Percentiles rank a stretch among this genome's conserved stretches.
These are phyloP conservation scores for Falco novaeseelandiae DNA, from an alignment of 2,797 vertebrate genomes.

Conservation along the genomic window DNA sequence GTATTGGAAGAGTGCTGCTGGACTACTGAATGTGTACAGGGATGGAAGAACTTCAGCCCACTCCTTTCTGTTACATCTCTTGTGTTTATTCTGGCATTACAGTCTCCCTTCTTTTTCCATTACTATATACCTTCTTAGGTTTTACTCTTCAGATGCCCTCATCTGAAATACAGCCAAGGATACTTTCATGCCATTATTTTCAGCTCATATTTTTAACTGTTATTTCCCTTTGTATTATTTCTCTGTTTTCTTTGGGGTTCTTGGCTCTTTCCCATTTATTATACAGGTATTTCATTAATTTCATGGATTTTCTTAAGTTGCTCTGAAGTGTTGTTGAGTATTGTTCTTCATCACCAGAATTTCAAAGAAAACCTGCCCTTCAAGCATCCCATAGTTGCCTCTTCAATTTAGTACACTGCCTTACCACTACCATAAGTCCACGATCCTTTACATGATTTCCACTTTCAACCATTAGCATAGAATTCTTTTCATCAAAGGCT, in stretches of 20 bases:
- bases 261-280: background rate
- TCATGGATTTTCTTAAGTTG: background rate
- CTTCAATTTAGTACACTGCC: background rate
- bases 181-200: background rate
- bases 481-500: background rate
- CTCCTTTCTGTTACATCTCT: background rate
- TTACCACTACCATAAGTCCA: background rate
- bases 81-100: background rate
- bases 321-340: background rate
- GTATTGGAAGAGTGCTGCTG: background rate
- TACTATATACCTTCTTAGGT: background rate
- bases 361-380: background rate
- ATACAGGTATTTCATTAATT: background rate
- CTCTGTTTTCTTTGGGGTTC: background rate
- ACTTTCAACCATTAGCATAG: background rate
- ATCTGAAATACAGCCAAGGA: background rate
- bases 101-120: background rate
- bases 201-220: background rate
- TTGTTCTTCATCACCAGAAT: background rate
- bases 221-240: background rate
- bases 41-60: background rate
- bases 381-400: background rate
- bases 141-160: background rate
- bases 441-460: background rate
- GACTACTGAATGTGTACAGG: background rate